phyloP scores from a whole-genome alignment of 37 sponge, comb jelly and placozoan species.

The Oopsacas minuta region DNA sequence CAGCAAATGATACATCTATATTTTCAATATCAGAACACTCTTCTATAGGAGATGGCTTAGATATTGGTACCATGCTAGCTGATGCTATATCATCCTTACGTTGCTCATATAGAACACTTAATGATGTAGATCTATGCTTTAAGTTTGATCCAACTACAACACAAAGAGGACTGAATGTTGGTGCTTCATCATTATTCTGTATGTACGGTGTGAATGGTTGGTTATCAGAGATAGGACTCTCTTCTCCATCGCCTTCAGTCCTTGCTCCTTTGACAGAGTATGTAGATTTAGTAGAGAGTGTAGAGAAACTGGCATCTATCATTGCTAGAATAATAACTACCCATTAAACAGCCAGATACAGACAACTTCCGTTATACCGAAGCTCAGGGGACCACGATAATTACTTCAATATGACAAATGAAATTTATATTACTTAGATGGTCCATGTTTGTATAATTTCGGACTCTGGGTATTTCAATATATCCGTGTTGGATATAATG shows the following conservation, averaged over 20 bases:
- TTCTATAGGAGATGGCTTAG: neutral
- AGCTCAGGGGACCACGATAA: no score
- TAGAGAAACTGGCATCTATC: neutral
- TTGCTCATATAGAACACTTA: neutral
- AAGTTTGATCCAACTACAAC: neutral
- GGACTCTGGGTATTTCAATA: no score
- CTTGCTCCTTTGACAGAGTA: neutral
- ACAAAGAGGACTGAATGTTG: neutral
- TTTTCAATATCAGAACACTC: neutral
- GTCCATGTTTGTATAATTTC: no score
- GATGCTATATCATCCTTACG: neutral
- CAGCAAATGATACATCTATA: neutral
- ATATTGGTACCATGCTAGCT: neutral
- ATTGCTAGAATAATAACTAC: neutral
- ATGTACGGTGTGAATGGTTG: constrained; percentile 13
- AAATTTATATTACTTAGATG: no score
- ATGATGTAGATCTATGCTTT: neutral
- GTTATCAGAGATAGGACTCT: neutral
- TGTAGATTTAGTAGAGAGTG: neutral
- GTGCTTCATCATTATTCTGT: neutral
- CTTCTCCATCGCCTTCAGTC: neutral
- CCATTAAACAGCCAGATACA: no score
- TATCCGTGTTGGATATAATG: no score
- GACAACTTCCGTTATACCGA: no score
- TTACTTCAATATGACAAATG: no score